phyloP scores from a whole-genome alignment of 2,888 invertebrate species.

The Pachliopta kotzebuea region DNA sequence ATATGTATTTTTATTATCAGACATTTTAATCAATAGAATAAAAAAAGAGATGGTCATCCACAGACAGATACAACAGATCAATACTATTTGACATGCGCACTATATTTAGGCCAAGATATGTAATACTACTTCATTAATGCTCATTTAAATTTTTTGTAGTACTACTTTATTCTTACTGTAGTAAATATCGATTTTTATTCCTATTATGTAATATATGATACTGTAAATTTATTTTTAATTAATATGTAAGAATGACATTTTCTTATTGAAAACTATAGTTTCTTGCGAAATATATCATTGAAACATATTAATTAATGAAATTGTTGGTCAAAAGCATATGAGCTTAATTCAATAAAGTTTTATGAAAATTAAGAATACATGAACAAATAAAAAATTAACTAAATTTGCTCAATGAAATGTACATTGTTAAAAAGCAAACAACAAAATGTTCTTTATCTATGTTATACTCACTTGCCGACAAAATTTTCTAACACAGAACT shows the following conservation, averaged over 20 bases:
- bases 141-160: neutral
- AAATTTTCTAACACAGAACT: slow-evolving; percentile 99
- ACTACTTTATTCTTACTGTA: neutral
- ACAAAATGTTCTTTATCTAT: slow-evolving; percentile 1
- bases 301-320: neutral
- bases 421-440: neutral
- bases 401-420: neutral
- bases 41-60: slow-evolving; percentile 39
- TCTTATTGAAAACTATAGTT: neutral
- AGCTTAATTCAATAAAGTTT: neutral
- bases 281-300: neutral
- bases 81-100: slow-evolving; percentile 74
- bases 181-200: neutral
- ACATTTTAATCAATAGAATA: slow-evolving; percentile 18
- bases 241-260: neutral
- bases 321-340: neutral
- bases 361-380: neutral
- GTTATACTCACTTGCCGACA: slow-evolving; percentile 93
- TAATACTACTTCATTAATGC: slow-evolving; percentile 13
- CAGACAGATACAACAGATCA: slow-evolving; percentile 56
- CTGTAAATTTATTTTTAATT: neutral
- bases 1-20: neutral
- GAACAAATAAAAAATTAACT: neutral
- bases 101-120: slow-evolving; percentile 64
- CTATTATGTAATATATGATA: neutral